phyloP scores from a whole-genome alignment of 2,888 invertebrate species.

The Bellardia pandia region DNA sequence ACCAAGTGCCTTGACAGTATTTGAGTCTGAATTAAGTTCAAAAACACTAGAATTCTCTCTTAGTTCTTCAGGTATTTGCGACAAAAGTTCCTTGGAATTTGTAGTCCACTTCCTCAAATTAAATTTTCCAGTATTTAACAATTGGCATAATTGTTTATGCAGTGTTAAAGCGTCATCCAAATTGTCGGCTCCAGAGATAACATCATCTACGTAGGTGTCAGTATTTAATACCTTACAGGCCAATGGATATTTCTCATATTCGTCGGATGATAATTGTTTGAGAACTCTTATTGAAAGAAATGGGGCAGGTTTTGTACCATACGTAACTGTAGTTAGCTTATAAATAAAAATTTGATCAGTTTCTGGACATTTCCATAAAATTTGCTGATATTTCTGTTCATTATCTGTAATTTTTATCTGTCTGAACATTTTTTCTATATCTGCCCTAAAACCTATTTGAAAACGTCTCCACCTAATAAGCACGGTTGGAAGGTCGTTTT shows the following conservation, averaged over 20 bases:
- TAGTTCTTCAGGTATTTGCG: slow-evolving; percentile 45
- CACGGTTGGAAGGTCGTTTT: slow-evolving; percentile 59
- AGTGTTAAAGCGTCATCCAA: slow-evolving; percentile 37
- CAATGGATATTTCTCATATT: slow-evolving; percentile 46
- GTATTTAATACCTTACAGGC: slow-evolving; percentile 49
- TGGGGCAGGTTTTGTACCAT: slow-evolving; percentile 63
- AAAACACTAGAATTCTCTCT: slow-evolving; percentile 42
- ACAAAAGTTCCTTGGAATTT: slow-evolving; percentile 48
- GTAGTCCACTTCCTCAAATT: slow-evolving; percentile 66
- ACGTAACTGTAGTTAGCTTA: slow-evolving; percentile 62
- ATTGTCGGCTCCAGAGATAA: slow-evolving; percentile 56
- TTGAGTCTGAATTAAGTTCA: slow-evolving; percentile 54
- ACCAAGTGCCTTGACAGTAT: slow-evolving; percentile 53
- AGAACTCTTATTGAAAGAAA: slow-evolving; percentile 67
- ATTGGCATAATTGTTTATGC: slow-evolving; percentile 37
- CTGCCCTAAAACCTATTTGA: slow-evolving; percentile 63
- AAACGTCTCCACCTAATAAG: slow-evolving; percentile 58
- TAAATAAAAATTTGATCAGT: slow-evolving; percentile 47
- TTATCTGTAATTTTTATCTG: slow-evolving; percentile 55
- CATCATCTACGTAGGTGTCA: slow-evolving; percentile 57
- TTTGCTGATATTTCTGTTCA: slow-evolving; percentile 66
- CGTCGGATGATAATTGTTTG: slow-evolving; percentile 61
- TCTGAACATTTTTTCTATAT: slow-evolving; percentile 71
- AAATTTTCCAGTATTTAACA: slow-evolving; percentile 47
- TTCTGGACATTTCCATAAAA: slow-evolving; percentile 53